Evolutionary conservation across 2,888 invertebrate genomes (phyloP).

Genomic region (Lamellibrachia columna): DNA sequence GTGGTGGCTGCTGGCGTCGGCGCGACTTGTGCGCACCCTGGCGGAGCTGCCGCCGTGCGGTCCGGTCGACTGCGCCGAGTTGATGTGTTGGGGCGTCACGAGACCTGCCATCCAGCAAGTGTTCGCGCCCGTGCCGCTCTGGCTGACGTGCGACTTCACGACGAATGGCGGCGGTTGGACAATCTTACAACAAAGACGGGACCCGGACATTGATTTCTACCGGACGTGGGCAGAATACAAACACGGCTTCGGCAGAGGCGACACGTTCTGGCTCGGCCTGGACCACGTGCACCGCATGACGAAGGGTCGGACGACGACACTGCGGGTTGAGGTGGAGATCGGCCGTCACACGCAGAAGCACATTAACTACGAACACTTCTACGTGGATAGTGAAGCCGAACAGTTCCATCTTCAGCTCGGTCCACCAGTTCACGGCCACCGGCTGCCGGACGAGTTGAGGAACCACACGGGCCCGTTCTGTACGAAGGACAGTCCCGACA

Average conservation of each 20-base stretch:
- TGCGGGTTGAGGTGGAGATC: background rate
- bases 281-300: background rate
- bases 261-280: background rate
- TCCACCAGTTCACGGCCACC: background rate
- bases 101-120: background rate
- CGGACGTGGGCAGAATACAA: background rate
- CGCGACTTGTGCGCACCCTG: background rate
- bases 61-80: background rate
- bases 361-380: background rate
- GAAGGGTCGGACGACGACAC: background rate
- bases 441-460: background rate
- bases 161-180: background rate
- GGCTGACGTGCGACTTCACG: background rate
- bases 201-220: background rate
- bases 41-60: background rate
- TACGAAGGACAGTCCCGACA: background rate
- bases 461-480: background rate
- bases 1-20: background rate
- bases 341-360: background rate
- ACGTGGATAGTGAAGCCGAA: background rate
- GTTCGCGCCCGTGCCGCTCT: background rate
- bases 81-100: background rate
- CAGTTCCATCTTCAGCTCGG: background rate
- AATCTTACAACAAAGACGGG: background rate
- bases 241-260: background rate